These are phyloP conservation scores for Hemichromis elongatus DNA, from an alignment of 2,113 vertebrate genomes.

Conservation along the genomic window DNA sequence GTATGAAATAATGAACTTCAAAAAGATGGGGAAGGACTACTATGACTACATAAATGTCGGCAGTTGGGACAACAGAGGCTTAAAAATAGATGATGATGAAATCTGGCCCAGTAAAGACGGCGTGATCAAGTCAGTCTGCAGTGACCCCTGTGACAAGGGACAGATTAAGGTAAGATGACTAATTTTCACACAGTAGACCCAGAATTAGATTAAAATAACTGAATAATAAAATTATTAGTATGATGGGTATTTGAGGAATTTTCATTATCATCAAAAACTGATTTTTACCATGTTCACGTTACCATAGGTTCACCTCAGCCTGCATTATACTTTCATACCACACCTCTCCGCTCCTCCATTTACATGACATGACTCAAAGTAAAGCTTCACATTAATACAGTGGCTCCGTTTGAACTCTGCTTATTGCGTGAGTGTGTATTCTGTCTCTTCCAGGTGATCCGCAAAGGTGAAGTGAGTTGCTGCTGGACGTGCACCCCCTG, in stretches of 20 bases:
- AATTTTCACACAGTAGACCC: not conserved
- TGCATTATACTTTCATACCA: not conserved
- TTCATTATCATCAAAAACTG: not conserved
- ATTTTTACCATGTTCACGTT: not conserved
- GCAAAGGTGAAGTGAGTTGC: constrained; percentile 98
- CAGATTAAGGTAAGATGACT: constrained; percentile 88
- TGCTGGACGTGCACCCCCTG: constrained; percentile 98
- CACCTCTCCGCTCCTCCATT: not conserved
- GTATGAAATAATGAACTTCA: constrained; percentile 99
- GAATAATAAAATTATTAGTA: not conserved
- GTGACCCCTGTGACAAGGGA: constrained; percentile 95
- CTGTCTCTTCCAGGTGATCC: constrained; percentile 82
- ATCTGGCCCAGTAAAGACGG: constrained; percentile 88
- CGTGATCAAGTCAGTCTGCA: constrained; percentile 94
- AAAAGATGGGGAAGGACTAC: constrained; percentile 96
- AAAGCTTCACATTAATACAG: not conserved
- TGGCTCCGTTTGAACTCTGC: not conserved
- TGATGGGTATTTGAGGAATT: not conserved
- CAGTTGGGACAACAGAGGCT: constrained; percentile 94
- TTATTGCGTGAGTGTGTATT: not conserved
- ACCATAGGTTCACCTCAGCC: not conserved
- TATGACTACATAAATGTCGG: constrained; percentile 96
- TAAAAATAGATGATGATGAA: constrained; percentile 94
- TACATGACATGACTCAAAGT: not conserved
- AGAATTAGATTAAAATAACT: not conserved